A percentile compares a stretch with the other conserved stretches of the same genome.
These are phyloP conservation scores for Solea solea DNA, from an alignment of 2,113 vertebrate species.

Conservation along the genomic window DNA sequence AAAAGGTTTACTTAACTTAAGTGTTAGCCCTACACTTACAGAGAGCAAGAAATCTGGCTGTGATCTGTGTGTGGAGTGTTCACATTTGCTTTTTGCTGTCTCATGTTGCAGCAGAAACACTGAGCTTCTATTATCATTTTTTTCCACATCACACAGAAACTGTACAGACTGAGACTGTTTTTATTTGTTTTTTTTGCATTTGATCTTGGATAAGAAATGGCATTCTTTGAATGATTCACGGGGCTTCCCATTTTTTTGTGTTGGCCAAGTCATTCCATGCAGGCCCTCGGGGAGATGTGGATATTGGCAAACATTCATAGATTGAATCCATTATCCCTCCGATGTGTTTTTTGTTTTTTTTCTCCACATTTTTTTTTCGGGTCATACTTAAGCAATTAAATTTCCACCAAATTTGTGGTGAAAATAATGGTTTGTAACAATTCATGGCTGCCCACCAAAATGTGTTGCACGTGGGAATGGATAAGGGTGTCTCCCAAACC, in stretches of 20 bases:
- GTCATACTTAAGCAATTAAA: constrained; percentile 31
- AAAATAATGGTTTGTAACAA: background rate
- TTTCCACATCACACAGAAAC: constrained; percentile 6
- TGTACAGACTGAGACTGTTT: background rate
- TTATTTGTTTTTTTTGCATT: constrained; percentile 13
- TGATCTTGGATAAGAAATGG: constrained; percentile 28
- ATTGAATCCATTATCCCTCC: constrained; percentile 45
- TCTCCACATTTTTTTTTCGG: constrained; percentile 4
- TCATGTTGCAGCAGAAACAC: constrained; percentile 15
- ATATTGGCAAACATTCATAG: constrained; percentile 39
- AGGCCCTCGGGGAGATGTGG: constrained; percentile 34
- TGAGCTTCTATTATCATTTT: background rate
- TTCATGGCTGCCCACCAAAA: background rate
- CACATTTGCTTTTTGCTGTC: constrained; percentile 1
- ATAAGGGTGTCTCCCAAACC: constrained; percentile 3
- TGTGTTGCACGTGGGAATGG: background rate
- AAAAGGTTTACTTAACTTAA: background rate
- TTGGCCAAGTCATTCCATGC: constrained; percentile 36
- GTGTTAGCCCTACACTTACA: constrained; percentile 3
- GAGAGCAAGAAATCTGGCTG: background rate
- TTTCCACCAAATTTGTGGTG: constrained; percentile 12
- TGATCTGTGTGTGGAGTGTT: background rate
- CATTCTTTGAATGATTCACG: constrained; percentile 52
- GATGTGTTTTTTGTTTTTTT: background rate
- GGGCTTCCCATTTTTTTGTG: constrained; percentile 50